Base-by-base conservation (phyloP, 2,113 vertebrate species). In the Corythaixoides concolor region DNA sequence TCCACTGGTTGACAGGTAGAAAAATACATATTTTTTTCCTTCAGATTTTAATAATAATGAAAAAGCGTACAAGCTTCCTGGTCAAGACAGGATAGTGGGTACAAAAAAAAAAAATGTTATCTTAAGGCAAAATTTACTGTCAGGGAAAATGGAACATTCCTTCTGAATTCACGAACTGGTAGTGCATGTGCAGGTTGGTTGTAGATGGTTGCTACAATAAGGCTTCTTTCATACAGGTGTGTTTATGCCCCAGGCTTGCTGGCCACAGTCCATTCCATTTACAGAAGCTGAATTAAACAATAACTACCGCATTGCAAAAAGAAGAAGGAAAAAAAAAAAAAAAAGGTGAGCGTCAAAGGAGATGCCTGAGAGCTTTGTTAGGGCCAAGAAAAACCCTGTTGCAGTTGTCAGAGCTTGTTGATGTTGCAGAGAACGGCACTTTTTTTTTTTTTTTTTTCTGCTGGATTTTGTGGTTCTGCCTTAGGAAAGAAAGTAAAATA, bases 401-500 rank as follows among this genome's bases (percentile, higher is more conserved):
- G 99, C 98, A 98, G 98, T 99, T 99, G 99, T 99, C 99, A 99
- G 99, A 99, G 99, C 99, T 99, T 99, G 99, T 99, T 99, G 99
- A 99, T 99, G 99, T 99, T 99, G 98, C 98, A 98, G 95, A 98
- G 98, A 98, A 98, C 97, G 98, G 97, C 96, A 97, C 97, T 97
- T 97, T 98, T 98, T 98, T 98, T 63, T 98, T 98, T 63, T 47
- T 63, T 98, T 97, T 98, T 97, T 97, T 96, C 96, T 98, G 93
- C 98, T 98, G 97, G 98, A 98, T 98, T 98, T 98, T 98, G 98
- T 98, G 98, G 98, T 99, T 98, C 99, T 99, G 99, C 99, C 99
- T 99, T 99, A 99, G 99, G 99, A 99, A 99, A 99, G 98, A 99
- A 98, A 98, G 98, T 98, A 98, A 98, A 99, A 98, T 98, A 99